Evolutionary conservation across 2,113 vertebrate species (phyloP).

Genomic region (Pheucticus melanocephalus): DNA sequence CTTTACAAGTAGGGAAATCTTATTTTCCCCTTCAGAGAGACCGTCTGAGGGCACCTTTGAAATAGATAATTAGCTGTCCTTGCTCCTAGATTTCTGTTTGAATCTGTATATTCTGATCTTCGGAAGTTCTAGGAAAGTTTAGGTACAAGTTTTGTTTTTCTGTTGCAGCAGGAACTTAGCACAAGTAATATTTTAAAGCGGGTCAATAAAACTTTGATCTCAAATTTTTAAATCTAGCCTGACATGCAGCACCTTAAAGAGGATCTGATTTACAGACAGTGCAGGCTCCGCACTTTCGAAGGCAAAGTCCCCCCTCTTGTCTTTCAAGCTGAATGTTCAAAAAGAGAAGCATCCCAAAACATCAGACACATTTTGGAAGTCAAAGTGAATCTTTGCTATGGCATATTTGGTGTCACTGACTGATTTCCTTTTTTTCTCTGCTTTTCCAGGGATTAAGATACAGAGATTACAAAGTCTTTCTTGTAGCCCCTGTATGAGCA

Average conservation of each 20-base stretch:
- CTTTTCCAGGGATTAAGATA: not conserved
- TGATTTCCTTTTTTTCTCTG: not conserved
- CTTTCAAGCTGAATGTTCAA: constrained; percentile 5
- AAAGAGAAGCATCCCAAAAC: not conserved
- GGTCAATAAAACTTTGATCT: constrained; percentile 41
- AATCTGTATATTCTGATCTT: not conserved
- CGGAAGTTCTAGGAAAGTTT: not conserved
- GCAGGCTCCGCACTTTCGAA: not conserved
- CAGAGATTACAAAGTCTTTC: not conserved
- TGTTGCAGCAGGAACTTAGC: not conserved
- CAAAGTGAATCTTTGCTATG: not conserved
- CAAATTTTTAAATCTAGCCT: not conserved
- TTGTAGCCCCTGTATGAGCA: not conserved
- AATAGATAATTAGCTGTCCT: not conserved
- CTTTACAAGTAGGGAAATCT: not conserved
- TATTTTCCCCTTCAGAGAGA: not conserved
- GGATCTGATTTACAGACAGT: not conserved
- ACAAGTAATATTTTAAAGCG: not conserved
- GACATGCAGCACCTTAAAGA: not conserved
- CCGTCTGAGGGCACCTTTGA: not conserved
- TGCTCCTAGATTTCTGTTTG: not conserved
- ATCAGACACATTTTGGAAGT: not conserved
- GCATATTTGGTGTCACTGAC: not conserved
- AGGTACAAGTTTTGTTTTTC: not conserved
- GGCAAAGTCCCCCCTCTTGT: not conserved